phyloP scores from a whole-genome alignment of 1,140 invertebrate genomes.

The Telenomus remus region DNA sequence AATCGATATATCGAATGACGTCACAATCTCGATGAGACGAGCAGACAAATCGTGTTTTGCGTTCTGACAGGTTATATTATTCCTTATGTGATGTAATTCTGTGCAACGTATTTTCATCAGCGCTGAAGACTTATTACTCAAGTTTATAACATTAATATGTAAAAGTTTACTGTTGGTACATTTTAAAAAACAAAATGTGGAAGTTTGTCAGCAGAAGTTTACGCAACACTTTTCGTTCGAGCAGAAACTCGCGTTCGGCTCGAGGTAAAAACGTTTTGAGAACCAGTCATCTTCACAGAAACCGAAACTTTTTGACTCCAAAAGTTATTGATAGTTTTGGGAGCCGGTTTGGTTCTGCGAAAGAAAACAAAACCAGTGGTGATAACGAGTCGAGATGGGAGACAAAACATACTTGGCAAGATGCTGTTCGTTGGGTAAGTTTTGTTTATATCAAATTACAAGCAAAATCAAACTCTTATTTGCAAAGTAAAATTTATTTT shows the following conservation, averaged over 20 bases:
- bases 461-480: too few species aligned
- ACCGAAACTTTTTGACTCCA: constrained; percentile 6
- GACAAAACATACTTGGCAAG: constrained; percentile 20
- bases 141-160: too few species aligned
- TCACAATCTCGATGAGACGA: too few species aligned
- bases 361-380: constrained; percentile 14
- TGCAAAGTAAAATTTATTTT: background rate
- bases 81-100: too few species aligned
- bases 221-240: constrained; percentile 12
- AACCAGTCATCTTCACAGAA: background rate
- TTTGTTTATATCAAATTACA: background rate
- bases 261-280: constrained; percentile 10
- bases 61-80: too few species aligned
- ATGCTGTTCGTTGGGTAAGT: constrained; percentile 21
- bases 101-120: too few species aligned
- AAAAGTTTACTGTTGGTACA: too few species aligned
- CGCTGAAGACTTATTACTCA: too few species aligned
- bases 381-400: constrained; percentile 11
- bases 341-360: constrained; percentile 11
- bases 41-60: too few species aligned
- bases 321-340: constrained; percentile 4
- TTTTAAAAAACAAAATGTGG: constrained; percentile 18
- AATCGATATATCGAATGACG: too few species aligned
- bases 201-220: constrained; percentile 18
- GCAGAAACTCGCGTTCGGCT: background rate